phyloP scores from a whole-genome alignment of 2,113 vertebrate species.

The Psilopogon haemacephalus region DNA sequence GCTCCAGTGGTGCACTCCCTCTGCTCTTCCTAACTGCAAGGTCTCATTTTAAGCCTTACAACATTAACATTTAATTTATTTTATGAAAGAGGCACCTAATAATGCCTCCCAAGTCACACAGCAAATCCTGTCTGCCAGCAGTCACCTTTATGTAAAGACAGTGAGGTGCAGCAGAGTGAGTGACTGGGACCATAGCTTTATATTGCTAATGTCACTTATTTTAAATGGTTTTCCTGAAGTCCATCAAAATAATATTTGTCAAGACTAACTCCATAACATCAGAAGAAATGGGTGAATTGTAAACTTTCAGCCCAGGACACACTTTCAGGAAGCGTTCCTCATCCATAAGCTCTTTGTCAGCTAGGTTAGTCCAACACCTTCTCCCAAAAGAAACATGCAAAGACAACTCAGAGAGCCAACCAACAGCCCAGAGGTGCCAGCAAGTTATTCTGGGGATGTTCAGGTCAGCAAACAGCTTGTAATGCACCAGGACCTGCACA shows the following conservation, averaged over 20 bases:
- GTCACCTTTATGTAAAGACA: neutral
- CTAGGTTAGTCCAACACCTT: neutral
- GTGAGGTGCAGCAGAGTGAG: neutral
- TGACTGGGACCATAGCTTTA: neutral
- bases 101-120: neutral
- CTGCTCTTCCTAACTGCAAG: neutral
- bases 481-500: neutral
- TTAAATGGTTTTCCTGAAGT: neutral
- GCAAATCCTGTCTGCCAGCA: neutral
- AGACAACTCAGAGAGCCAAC: neutral
- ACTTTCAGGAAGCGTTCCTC: neutral
- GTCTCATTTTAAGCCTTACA: neutral
- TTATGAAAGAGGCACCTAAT: neutral
- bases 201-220: neutral
- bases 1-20: neutral
- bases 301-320: neutral
- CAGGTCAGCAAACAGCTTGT: neutral
- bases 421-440: neutral
- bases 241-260: neutral
- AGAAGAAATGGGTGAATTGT: neutral
- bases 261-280: neutral
- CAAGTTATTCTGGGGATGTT: neutral
- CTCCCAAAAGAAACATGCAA: conserved; percentile 29
- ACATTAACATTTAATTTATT: neutral
- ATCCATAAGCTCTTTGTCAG: neutral